Base-by-base conservation (phyloP, 2,797 vertebrate genomes). In the Sebastes diploproa region DNA sequence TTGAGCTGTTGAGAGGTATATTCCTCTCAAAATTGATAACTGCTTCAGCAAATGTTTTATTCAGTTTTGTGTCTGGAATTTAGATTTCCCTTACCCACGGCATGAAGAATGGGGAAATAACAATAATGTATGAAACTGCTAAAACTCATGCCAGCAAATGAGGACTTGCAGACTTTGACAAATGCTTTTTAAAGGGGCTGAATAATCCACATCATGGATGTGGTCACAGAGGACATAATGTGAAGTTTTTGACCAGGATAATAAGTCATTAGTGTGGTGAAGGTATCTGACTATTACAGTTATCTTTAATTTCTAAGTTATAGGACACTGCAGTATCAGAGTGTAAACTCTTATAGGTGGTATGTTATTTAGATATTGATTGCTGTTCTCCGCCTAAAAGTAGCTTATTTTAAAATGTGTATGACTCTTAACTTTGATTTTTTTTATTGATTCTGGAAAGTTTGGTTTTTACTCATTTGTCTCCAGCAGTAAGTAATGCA, bases 391-490 rank as follows among this genome's bases (percentile, higher is more conserved):
- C 5, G 50, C 14, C 50, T n/a, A n/a, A 50, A 54, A n/a, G 50
- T 54, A 54, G 50, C 8, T n/a, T n/a, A 11, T 54, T 23, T 14
- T 4, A 60, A 54, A 68, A 42, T 22, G 2, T 20, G 29, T 56
- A 13, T 29, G 36, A 4, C 12, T 38, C 10, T 46, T 65, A 27
- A 72, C 12, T 55, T 59, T 12, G 16, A 38, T 36, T 70, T 77
- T 71, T 42, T 42, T 6, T 16, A 11, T 0, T 30, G 8, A 54
- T 59, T n/a, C 6, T 62, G 8, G 32, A 64, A 59, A 25, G 22
- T 74, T 65, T 65, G 4, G 29, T 38, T 82, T 82, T 36, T 16
- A 65, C 25, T 42, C 7, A 7, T 55, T 84, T 46, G 36, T 16
- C 22, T 59, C 18, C 1, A 27, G 74, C 72, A 63, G 22, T 9